Evolutionary conservation across 1,140 invertebrate genomes (phyloP).

Genomic region (Cyclargus thomasi): DNA sequence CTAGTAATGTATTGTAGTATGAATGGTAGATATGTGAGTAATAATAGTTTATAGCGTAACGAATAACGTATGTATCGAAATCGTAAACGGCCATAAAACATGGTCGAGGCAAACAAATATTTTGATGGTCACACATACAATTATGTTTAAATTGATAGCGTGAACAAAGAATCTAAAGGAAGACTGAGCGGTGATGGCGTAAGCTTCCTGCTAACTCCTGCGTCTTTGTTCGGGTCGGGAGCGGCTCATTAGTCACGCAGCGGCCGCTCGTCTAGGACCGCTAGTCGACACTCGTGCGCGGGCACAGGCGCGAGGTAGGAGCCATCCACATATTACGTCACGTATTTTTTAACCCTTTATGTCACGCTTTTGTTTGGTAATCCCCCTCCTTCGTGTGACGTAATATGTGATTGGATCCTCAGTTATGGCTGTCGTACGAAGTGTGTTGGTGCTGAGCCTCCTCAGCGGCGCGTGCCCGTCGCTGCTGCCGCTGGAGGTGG

Average conservation of each 20-base stretch:
- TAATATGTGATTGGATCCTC: slow-evolving; percentile 68
- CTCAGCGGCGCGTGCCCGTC: slow-evolving; percentile 24
- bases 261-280: slow-evolving; percentile 18
- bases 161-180: slow-evolving; percentile 33
- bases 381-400: too few relatives aligned
- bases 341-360: too few relatives aligned
- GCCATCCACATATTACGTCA: too few relatives aligned
- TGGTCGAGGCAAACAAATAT: too few relatives aligned
- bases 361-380: too few relatives aligned
- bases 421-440: slow-evolving; percentile 79
- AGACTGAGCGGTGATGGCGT: slow-evolving; percentile 21
- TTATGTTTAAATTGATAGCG: slow-evolving; percentile 1
- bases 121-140: neutral
- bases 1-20: too few relatives aligned
- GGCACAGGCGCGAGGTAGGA: slow-evolving; percentile 19
- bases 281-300: slow-evolving; percentile 24
- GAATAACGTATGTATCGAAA: too few relatives aligned
- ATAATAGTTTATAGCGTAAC: too few relatives aligned
- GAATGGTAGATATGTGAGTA: too few relatives aligned
- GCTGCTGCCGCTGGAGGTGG: slow-evolving; percentile 45
- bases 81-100: too few relatives aligned
- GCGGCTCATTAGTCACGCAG: slow-evolving; percentile 19
- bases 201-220: slow-evolving; percentile 32
- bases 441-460: slow-evolving; percentile 23
- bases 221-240: slow-evolving; percentile 17